Base-by-base conservation (phyloP, 1,140 invertebrate species). In the Zaprionus lachaisei region DNA sequence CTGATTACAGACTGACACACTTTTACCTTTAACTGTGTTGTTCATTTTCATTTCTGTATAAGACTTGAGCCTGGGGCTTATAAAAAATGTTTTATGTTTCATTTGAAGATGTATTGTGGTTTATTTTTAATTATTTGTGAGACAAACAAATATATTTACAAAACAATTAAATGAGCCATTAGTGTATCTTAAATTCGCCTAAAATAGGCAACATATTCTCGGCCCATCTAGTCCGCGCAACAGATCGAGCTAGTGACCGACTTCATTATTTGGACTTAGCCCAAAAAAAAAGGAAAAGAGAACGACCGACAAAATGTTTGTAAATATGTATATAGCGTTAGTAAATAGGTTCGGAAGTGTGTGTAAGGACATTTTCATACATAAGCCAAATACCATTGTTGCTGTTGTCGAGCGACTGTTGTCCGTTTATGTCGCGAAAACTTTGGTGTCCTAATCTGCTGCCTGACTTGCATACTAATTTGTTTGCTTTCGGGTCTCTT, bases 381-480 rank as follows among this genome's bases (percentile, higher is more conserved):
- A 77, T 77, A 77, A 77, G 63, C 74, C 62, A 62, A 72, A 72
- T 55, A 12, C 61, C 80, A 79, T 85, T 85, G 79, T 85, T 79
- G 83, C 68, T 79, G 65, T 38, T 66, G 57, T 56, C 37, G 65
- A 49, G 57, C 63, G 80, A 77, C 77, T 80, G 80, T 80, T 80
- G 80, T 90, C 77, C 85, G 77, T 82, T 90, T 90, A 80, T 91
- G 85, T 90, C 84, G 85, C 84, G 85, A 90, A 90, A 90, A 90
- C 81, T 91, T 90, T 89, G 86, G 85, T 90, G 85, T 91, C 87
- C 87, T 91, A 91, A 91, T 91, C 87, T 87, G 81, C 83, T 84
- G 79, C 79, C 81, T 73, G 87, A 84, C 87, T 87, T 91, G 87
- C 87, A 91, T 91, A 91, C 87, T 91, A 91, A 90, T 91, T 90